Conservation (phyloP, 1,140 invertebrate genomes). For the Andrena cerasifolii region DNA sequence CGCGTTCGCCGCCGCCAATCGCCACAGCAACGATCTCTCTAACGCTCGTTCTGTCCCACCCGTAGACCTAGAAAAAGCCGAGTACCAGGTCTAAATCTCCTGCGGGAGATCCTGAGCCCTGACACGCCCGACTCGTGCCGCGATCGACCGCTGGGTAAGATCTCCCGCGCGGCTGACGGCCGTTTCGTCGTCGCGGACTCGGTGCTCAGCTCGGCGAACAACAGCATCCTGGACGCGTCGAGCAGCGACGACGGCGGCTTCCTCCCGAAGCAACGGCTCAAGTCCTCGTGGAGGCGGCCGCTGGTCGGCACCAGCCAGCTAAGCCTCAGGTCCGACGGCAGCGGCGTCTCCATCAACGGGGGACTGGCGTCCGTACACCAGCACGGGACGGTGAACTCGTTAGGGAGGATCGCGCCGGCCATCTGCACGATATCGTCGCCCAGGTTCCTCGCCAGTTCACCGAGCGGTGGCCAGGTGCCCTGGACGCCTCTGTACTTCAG, state of each 20-base stretch:
- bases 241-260: conserved; percentile 93
- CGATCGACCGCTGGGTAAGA: conserved; percentile 84
- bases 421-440: conserved; percentile 82
- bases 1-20: neutral
- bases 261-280: conserved; percentile 83
- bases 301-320: conserved; percentile 86
- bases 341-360: conserved; percentile 83
- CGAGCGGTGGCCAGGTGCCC: conserved; percentile 77
- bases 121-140: conserved; percentile 82
- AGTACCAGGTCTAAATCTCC: conserved; percentile 94
- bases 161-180: conserved; percentile 88
- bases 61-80: conserved; percentile 94
- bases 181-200: conserved; percentile 88
- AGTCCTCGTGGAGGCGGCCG: conserved; percentile 87
- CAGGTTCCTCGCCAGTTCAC: conserved; percentile 82
- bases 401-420: conserved; percentile 66
- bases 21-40: conserved; percentile 39
- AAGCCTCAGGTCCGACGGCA: conserved; percentile 87
- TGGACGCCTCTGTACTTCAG: conserved; percentile 90
- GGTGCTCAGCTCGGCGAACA: conserved; percentile 83
- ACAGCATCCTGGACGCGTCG: conserved; percentile 86
- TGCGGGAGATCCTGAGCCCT: conserved; percentile 84
- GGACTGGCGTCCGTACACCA: conserved; percentile 75
- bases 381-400: conserved; percentile 68
- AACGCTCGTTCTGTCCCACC: conserved; percentile 70